phyloP scores from a whole-genome alignment of 2,888 invertebrate genomes.

The Apoderus coryli region DNA sequence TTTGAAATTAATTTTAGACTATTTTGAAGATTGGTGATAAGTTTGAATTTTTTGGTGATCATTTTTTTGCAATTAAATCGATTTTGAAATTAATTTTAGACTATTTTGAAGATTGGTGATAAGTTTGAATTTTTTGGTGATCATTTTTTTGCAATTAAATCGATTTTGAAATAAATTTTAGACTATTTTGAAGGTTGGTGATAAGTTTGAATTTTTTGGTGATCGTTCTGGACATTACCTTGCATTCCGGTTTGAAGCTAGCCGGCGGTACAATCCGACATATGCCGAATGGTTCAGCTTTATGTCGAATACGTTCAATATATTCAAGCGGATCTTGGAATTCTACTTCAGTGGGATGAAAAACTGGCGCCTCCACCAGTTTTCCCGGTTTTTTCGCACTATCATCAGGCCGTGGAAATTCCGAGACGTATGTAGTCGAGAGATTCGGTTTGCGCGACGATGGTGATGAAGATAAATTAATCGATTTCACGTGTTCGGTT shows the following conservation, averaged over 20 bases:
- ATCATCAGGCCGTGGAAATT: slow-evolving; percentile 31
- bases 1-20: too few species aligned
- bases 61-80: too few species aligned
- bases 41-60: too few species aligned
- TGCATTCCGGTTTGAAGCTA: slow-evolving; percentile 64
- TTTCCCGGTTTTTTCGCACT: slow-evolving; percentile 34
- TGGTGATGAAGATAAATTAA: too few species aligned
- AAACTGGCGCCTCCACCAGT: slow-evolving; percentile 62
- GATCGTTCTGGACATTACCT: slow-evolving; percentile 11
- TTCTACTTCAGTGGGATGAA: slow-evolving; percentile 67
- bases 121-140: too few species aligned
- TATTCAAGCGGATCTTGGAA: slow-evolving; percentile 78
- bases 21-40: too few species aligned
- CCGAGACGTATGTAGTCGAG: slow-evolving; percentile 28
- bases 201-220: background rate
- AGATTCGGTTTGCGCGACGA: too few species aligned
- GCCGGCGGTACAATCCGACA: slow-evolving; percentile 71
- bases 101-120: too few species aligned
- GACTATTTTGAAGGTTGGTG: background rate
- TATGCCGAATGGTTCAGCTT: slow-evolving; percentile 69
- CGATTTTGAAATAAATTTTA: too few species aligned
- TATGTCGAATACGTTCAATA: slow-evolving; percentile 61
- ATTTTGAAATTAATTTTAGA: too few species aligned
- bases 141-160: too few species aligned
- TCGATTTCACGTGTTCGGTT: too few species aligned